Evolutionary conservation across 1,140 invertebrate genomes (phyloP), one percentile per base, ranked within the genome.

Genomic region (Drosophila mauritiana): DNA sequence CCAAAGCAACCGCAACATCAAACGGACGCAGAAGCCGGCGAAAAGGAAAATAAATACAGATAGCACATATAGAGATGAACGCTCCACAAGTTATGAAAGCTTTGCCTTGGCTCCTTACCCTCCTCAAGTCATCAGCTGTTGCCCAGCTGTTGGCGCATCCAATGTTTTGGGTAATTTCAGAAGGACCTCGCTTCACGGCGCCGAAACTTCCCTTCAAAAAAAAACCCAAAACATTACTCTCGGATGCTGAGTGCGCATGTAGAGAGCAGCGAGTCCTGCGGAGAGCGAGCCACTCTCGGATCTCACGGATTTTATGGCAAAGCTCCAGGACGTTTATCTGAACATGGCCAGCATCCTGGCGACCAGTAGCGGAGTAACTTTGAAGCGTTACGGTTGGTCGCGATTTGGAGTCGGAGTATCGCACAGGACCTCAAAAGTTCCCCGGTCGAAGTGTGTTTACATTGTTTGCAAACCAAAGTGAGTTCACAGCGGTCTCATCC

Each of bases 291-390:
- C 3, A 0, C 46, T 27, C 67, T 58, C 20, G 20, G 3, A 22
- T 22, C 51, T 45, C 46, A 48, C 37, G 13, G 8, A 42, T 56
- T 88, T 88, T 88, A 89, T 89, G 61, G 84, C 77, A 89, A 63
- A 73, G 37, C 45, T n/a, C 48, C 31, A 78, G 85, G 78, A 89
- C 55, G 48, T 80, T 77, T 70, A 79, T 86, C 80, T 88, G 40
- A 48, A 48, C 42, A 58, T 37, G 42, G 34, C 36, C 59, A 75
- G 62, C 72, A 78, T 64, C 51, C 68, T 68, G 43, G 49, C 52
- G 56, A 72, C 77, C 80, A 89, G 84, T 89, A 89, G 84, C 80
- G 85, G 84, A 90, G 77, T 63, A 89, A 80, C 85, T 75, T 84
- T 89, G 77, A 84, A 69, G 63, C 77, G 80, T 90, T 59, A 80